A percentile compares a stretch with the other conserved stretches of the same genome.
phyloP scores from a whole-genome alignment of 92 coral and sea anemone species.

The Scolanthus callimorphus region DNA sequence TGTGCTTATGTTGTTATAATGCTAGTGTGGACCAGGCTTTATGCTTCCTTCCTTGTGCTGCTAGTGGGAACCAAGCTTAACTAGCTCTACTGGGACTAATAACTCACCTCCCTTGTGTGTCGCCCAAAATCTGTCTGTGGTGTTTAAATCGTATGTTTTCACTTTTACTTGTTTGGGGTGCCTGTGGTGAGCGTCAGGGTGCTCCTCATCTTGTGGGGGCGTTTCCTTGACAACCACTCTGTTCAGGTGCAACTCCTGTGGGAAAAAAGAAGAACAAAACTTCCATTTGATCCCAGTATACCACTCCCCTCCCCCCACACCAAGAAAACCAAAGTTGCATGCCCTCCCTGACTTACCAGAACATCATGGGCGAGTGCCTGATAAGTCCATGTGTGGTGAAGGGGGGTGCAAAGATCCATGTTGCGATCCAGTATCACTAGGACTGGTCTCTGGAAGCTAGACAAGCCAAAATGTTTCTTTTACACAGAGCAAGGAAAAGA shows the following conservation, averaged over 20 bases:
- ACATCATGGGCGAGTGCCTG: conserved; percentile 97
- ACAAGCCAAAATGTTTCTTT: too few species aligned
- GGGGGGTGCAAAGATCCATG: conserved; percentile 91
- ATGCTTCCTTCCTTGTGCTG: too few species aligned
- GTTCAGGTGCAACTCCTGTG: conserved; percentile 86
- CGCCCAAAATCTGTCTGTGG: conserved; percentile 86
- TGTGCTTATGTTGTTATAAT: too few species aligned
- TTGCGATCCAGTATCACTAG: conserved; percentile 89
- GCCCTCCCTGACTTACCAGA: conserved; percentile 60
- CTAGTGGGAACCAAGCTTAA: too few species aligned
- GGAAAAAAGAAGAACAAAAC: background rate
- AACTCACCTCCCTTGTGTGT: conserved; percentile 84
- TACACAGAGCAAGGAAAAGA: too few species aligned
- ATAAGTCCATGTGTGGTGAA: conserved; percentile 97
- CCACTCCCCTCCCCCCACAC: too few species aligned
- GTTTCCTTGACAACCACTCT: conserved; percentile 79
- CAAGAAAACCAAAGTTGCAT: too few species aligned
- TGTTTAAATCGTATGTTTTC: conserved; percentile 82
- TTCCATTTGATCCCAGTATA: too few species aligned
- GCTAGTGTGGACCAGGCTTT: too few species aligned
- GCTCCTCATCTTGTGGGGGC: conserved; percentile 43
- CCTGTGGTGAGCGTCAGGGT: conserved; percentile 87
- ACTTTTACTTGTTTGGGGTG: conserved; percentile 83
- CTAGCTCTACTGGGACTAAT: too few species aligned
- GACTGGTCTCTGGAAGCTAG: conserved; percentile 95